Evolutionary conservation across 2,888 invertebrate genomes (phyloP).

Genomic region (Teinopalpus imperialis): DNA sequence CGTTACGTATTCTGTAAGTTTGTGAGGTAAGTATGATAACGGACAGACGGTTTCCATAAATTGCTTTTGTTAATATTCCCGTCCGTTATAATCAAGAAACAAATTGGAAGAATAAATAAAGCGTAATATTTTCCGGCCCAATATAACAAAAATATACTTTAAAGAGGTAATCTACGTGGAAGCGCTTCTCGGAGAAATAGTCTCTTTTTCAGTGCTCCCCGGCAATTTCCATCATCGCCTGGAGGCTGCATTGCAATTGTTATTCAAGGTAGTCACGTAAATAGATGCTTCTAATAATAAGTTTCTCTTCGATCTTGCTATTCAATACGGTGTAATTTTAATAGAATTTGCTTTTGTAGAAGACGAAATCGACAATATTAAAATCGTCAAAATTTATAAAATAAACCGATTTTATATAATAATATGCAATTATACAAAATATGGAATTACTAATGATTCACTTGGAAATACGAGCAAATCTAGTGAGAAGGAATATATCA

Average conservation of each 20-base stretch:
- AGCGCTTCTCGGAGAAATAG: constrained; percentile 24
- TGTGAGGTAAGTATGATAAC: too few species aligned
- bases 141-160: constrained; percentile 22
- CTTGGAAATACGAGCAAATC: too few species aligned
- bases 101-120: constrained; percentile 6
- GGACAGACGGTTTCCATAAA: too few species aligned
- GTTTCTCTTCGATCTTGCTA: constrained; percentile 4
- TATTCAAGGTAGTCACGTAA: constrained; percentile 19
- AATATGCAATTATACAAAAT: too few species aligned
- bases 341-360: constrained; percentile 1
- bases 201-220: constrained; percentile 21
- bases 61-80: too few species aligned
- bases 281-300: constrained; percentile 20
- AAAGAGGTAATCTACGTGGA: constrained; percentile 22
- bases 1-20: too few species aligned
- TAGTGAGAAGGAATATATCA: too few species aligned
- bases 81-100: too few species aligned
- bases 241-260: constrained; percentile 15
- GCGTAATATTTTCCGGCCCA: constrained; percentile 10
- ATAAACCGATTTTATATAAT: too few species aligned
- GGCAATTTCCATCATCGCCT: constrained; percentile 23
- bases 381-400: too few species aligned
- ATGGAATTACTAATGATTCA: too few species aligned
- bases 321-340: constrained; percentile 7
- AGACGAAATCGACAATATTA: too few species aligned